Evolutionary conservation across 2,888 invertebrate species (phyloP), one percentile per base, ranked within the genome.

Genomic region (Boloria selene): DNA sequence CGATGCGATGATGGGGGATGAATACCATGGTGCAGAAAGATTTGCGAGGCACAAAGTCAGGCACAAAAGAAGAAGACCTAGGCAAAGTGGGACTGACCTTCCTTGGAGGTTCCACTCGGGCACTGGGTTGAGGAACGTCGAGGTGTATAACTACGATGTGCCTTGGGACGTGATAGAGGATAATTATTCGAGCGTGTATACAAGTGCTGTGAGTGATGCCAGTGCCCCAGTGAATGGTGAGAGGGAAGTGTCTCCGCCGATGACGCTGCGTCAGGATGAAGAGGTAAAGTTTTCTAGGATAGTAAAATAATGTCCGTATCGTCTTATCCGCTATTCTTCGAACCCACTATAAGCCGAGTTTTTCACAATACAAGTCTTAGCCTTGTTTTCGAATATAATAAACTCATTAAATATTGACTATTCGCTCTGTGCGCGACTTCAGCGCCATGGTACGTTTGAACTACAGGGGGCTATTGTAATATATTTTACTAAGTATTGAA

Each of bases 51-150:
- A 92, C 67, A 86, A 86, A 80, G 92, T 91, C 60, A 78, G 92
- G 72, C 92, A 92, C 70, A 92, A 92, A 90, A 79, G 93, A 72
- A 87, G 92, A 65, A 83, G 90, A 79, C 82, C 90, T 5, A 81
- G 91, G 73, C 86, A 88, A 74, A 83, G 80, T 71, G 85, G 85
- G 44, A 77, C 79, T 26, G 88, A 89, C 52, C 79, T 86, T 70
- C 93, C 90, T 71, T 93, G 93, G 93, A 87, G 92, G 83, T 93
- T 93, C 82, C 93, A 93, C 77, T 80, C 86, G 73, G 93, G 93
- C 72, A 85, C 90, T 75, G 83, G 85, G 79, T 77, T 90, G 81
- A 81, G 90, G 82, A 93, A 92, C 83, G 92, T 93, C 71, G 87
- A 84, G 72, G 92, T 88, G 80, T 93, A 88, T 85, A 91, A 93